Conservation (phyloP, 1,140 invertebrate genomes). For the Agrilus planipennis region DNA sequence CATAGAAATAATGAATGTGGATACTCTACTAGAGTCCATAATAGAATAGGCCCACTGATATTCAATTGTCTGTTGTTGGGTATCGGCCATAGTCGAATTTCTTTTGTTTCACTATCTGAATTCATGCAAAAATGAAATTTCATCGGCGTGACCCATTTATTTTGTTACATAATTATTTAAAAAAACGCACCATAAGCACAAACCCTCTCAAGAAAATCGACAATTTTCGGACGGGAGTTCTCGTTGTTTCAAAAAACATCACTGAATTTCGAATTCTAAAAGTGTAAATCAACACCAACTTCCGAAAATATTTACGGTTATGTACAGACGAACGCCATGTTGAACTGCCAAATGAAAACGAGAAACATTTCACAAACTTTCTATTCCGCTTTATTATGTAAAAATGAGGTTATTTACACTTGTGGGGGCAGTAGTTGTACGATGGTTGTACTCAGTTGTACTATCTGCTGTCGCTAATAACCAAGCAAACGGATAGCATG, state of each 20-base stretch:
- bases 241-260: constrained; percentile 3
- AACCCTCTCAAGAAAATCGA: not conserved
- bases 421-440: no score
- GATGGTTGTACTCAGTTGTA: no score
- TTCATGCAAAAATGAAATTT: constrained; percentile 1
- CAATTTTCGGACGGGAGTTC: constrained; percentile 1
- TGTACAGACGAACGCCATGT: no score
- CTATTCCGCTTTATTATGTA: no score
- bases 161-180: not conserved
- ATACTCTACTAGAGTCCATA: constrained; percentile 92
- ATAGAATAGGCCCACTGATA: constrained; percentile 83
- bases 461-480: no score
- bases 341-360: no score
- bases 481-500: no score
- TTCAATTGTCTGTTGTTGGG: constrained; percentile 34
- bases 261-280: not conserved
- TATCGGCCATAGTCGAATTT: constrained; percentile 6
- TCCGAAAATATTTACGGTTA: no score
- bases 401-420: no score
- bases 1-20: constrained; percentile 95
- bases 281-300: no score
- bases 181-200: not conserved
- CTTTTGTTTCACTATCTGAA: not conserved
- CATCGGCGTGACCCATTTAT: constrained; percentile 6
- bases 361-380: no score